Evolutionary conservation across 2,888 invertebrate genomes (phyloP).

Genomic region (Cantharis rustica): DNA sequence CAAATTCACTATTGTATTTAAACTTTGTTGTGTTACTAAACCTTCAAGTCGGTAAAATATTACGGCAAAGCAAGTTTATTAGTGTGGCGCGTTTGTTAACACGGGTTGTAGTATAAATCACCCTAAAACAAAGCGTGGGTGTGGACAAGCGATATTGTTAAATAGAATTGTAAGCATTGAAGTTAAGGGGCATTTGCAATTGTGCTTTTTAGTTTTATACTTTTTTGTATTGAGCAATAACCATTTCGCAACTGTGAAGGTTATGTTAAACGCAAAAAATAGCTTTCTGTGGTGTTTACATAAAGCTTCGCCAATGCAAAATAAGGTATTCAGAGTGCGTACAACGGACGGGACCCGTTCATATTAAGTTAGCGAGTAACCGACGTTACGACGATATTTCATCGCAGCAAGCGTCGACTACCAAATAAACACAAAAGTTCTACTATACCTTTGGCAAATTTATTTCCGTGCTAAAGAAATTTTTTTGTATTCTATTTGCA

Average conservation of each 20-base stretch:
- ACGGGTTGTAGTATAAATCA: constrained; percentile 26
- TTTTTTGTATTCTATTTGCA: constrained; percentile 6
- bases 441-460: constrained; percentile 24
- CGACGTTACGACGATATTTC: constrained; percentile 46
- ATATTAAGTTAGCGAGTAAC: constrained; percentile 47
- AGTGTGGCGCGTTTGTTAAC: constrained; percentile 26
- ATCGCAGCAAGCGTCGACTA: constrained; percentile 43
- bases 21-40: constrained; percentile 7
- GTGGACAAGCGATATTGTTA: constrained; percentile 28
- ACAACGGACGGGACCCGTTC: constrained; percentile 37
- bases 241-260: constrained; percentile 18
- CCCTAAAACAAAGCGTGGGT: constrained; percentile 25
- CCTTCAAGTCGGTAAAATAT: constrained; percentile 14
- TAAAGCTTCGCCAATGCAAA: constrained; percentile 30
- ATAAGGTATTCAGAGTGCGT: constrained; percentile 43
- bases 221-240: constrained; percentile 24
- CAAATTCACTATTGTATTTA: constrained; percentile 5
- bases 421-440: constrained; percentile 42
- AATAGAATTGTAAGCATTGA: constrained; percentile 14
- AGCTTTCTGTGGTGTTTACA: constrained; percentile 29
- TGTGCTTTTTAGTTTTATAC: constrained; percentile 12
- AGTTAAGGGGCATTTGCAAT: constrained; percentile 18
- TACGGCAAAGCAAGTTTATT: constrained; percentile 22
- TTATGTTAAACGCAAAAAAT: constrained; percentile 28
- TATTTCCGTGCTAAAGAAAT: constrained; percentile 20